These are phyloP conservation scores for Ornithoptera priamus DNA, from an alignment of 2,888 invertebrate genomes.

Conservation along the genomic window DNA sequence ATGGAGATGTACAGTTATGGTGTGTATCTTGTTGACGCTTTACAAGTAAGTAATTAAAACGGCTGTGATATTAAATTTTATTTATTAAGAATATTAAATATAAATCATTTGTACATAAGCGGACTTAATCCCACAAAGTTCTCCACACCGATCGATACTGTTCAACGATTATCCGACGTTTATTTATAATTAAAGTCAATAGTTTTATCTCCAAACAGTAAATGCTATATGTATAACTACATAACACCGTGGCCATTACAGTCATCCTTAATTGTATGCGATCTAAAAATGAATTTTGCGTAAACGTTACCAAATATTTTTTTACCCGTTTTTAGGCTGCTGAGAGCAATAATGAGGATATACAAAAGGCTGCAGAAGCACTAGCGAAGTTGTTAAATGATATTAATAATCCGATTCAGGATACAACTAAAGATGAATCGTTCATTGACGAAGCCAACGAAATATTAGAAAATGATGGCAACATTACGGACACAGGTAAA, in stretches of 20 bases:
- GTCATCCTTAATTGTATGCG: not conserved
- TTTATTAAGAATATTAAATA: no score
- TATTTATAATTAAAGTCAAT: no score
- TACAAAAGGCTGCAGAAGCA: constrained; percentile 51
- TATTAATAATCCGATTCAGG: constrained; percentile 49
- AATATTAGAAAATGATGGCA: constrained; percentile 16
- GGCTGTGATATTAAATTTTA: no score
- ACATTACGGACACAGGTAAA: constrained; percentile 28
- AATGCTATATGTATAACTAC: not conserved
- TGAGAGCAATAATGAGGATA: constrained; percentile 49
- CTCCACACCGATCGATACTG: no score
- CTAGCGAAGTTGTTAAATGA: constrained; percentile 54
- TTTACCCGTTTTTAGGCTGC: constrained; percentile 40
- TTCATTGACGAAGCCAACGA: constrained; percentile 37
- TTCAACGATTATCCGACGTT: no score
- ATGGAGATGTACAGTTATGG: constrained; percentile 78
- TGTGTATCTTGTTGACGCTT: constrained; percentile 68
- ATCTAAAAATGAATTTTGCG: not conserved
- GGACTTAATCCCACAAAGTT: no score
- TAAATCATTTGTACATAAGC: no score
- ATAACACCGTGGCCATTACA: not conserved
- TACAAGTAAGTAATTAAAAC: constrained; percentile 49
- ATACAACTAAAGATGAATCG: constrained; percentile 41
- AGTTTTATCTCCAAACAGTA: no score
- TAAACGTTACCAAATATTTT: no score